Conservation (phyloP, 2,797 vertebrate species). For the Sparus aurata region DNA sequence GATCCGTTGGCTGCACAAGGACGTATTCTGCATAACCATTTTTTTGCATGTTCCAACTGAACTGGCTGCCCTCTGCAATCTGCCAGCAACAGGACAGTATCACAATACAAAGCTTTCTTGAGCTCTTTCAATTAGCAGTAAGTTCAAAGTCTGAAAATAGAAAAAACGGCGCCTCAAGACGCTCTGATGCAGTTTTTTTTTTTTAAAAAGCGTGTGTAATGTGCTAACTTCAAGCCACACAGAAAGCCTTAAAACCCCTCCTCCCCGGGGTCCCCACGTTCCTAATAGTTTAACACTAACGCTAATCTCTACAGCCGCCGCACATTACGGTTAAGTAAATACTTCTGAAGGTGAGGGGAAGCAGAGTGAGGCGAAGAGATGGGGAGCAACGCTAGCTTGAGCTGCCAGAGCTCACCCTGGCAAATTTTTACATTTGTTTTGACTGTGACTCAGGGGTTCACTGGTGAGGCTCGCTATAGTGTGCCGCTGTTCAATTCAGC, state of each 20-base stretch:
- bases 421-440: conserved; percentile 67
- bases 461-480: conserved; percentile 48
- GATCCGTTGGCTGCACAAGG: neutral
- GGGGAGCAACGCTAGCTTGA: conserved; percentile 33
- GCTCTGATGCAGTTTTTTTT: conserved; percentile 45
- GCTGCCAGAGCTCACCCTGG: conserved; percentile 42
- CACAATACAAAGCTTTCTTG: conserved; percentile 21
- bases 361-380: conserved; percentile 36
- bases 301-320: conserved; percentile 60
- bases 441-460: conserved; percentile 54
- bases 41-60: neutral
- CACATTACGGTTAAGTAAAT: conserved; percentile 77
- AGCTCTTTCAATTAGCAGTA: conserved; percentile 19
- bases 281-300: conserved; percentile 82
- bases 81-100: neutral
- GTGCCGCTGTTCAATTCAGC: conserved; percentile 52
- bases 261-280: conserved; percentile 67
- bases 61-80: conserved; percentile 11
- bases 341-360: conserved; percentile 71
- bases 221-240: conserved; percentile 67
- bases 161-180: neutral
- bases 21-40: neutral
- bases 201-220: conserved; percentile 54
- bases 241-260: conserved; percentile 63
- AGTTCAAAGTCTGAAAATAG: conserved; percentile 32